These are phyloP conservation scores for Struthio camelus DNA, from an alignment of 2,113 vertebrate species.

Conservation along the genomic window DNA sequence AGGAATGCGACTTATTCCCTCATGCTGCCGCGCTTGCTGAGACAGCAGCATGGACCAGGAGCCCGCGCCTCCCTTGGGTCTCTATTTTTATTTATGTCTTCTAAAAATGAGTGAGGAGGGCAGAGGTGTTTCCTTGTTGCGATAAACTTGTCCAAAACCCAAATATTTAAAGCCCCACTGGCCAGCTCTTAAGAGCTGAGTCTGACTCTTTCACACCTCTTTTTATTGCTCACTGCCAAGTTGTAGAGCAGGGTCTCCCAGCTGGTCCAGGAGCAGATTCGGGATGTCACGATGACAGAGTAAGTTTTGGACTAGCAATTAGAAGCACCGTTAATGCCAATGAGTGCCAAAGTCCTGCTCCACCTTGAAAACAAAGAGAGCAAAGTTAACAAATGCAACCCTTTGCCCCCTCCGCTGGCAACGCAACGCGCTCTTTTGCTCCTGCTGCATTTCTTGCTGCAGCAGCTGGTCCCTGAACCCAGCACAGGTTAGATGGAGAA, in stretches of 20 bases:
- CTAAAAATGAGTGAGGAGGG: not conserved
- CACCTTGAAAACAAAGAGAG: not conserved
- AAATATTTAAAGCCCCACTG: not conserved
- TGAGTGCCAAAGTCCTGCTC: not conserved
- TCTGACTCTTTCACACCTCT: not conserved
- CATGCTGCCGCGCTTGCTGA: not conserved
- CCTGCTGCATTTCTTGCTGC: not conserved
- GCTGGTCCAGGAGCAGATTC: not conserved
- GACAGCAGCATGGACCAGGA: not conserved
- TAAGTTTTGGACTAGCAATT: not conserved
- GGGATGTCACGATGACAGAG: not conserved
- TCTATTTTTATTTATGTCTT: slow-evolving; percentile 10
- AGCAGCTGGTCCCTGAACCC: not conserved
- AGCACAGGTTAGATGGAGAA: not conserved
- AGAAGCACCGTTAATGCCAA: not conserved
- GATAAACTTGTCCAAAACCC: not conserved
- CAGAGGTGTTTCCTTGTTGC: not conserved
- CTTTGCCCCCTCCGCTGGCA: not conserved
- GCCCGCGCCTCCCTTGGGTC: not conserved
- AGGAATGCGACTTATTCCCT: rapidly evolving
- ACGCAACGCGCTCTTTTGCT: rapidly evolving
- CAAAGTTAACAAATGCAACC: not conserved
- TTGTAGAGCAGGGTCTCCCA: not conserved
- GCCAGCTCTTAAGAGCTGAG: not conserved
- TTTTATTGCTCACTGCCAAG: not conserved